Percentiles rank a stretch among this genome's conserved stretches.
Conservation (phyloP, 1,140 invertebrate species). For the Lepidurus arcticus region DNA sequence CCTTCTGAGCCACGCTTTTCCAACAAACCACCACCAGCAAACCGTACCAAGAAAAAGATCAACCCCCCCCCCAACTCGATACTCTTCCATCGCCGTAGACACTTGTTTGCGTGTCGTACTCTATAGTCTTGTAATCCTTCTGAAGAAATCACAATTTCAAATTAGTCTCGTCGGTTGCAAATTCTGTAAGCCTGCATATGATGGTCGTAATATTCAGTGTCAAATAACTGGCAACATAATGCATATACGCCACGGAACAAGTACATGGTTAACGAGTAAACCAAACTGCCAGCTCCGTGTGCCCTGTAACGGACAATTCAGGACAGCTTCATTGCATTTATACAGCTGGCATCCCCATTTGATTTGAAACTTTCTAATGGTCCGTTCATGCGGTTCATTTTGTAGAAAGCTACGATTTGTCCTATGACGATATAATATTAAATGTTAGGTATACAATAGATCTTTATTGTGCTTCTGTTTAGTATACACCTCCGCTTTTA, state of each 20-base stretch:
- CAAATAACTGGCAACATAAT: neutral
- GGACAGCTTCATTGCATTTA: neutral
- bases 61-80: too few relatives aligned
- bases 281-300: neutral
- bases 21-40: too few relatives aligned
- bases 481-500: neutral
- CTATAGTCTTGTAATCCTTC: conserved; percentile 1
- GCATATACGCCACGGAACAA: neutral
- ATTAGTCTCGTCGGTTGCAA: neutral
- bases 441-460: neutral
- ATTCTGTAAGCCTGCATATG: neutral
- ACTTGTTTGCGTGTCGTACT: neutral
- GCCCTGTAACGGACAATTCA: neutral
- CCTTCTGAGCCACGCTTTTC: too few relatives aligned
- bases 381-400: neutral
- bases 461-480: conserved; percentile 25
- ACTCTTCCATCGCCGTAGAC: neutral
- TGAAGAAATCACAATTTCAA: neutral
- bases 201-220: conserved; percentile 6
- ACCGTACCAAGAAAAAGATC: too few relatives aligned
- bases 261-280: neutral
- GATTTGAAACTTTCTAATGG: neutral
- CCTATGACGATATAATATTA: conserved; percentile 23
- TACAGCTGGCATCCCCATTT: neutral
- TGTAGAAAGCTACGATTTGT: conserved; percentile 12